Evolutionary conservation across 2,888 invertebrate species (phyloP), one percentile per base, ranked within the genome.

Genomic region (Melinaea marsaeus): DNA sequence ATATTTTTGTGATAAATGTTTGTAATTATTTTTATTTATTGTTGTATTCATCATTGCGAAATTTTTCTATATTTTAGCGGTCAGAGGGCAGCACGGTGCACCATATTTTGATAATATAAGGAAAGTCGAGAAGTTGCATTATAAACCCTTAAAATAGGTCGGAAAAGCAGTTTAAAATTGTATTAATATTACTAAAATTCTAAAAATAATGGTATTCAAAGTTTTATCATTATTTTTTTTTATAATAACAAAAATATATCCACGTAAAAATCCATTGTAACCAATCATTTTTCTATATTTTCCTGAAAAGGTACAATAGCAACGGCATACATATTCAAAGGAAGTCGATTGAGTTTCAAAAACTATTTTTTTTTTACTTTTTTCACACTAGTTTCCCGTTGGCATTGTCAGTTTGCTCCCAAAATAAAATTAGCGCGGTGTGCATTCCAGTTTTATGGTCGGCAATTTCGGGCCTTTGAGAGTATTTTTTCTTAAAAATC

Each of bases 291-390:
- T 22, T 32, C 51, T 51, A 42, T 42, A 42, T 11, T 42, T 42
- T 9, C 2, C 42, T 42, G 42, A 11, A 65, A 65, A 58, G 56
- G 57, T 51, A 61, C 69, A 65, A 67, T 63, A 60, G 67, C 65
- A 63, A 67, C 68, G 63, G 48, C 61, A 67, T 69, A 60, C 69
- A 69, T 69, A 69, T 69, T 69, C 69, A 69, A 69, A 65, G 67
- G 65, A 65, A 65, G 55, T 58, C 69, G 59, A 69, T 69, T 65
- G 69, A 67, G 69, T 69, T 69, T 58, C 58, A 45, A 63, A 42
- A 67, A 69, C 64, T 60, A 59, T 66, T 69, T 69, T 66, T 63
- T 57, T 54, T 63, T 56, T 35, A 35, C 57, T 67, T 68, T 42
- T 68, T 68, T 67, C 48, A 58, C 58, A 63, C 58, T 63, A 62